Conservation (phyloP, 2,888 invertebrate species). For the Balanococcus diminutus region DNA sequence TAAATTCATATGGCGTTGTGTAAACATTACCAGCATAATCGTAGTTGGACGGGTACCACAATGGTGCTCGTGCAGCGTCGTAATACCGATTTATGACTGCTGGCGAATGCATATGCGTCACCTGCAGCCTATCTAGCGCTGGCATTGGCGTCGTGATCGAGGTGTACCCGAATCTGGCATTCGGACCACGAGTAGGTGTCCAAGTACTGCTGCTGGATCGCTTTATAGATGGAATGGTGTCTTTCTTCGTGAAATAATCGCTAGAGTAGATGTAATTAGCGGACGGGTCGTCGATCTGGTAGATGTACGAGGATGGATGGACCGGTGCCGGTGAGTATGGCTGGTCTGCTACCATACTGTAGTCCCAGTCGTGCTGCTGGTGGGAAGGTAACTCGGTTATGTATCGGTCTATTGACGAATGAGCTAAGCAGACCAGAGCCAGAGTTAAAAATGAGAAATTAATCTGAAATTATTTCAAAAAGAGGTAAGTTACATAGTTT, state of each 20-base stretch:
- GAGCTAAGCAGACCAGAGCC: background rate
- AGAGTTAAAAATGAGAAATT: background rate
- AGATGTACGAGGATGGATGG: background rate
- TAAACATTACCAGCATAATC: slow-evolving; percentile 2
- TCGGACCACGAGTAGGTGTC: background rate
- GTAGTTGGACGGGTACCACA: background rate
- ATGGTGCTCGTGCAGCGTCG: background rate
- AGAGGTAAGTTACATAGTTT: no score
- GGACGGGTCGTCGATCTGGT: slow-evolving; percentile 38
- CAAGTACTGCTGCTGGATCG: background rate
- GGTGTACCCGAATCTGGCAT: background rate
- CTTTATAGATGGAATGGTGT: background rate
- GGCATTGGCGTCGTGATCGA: background rate
- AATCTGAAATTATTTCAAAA: slow-evolving; percentile 3
- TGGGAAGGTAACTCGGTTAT: slow-evolving; percentile 29
- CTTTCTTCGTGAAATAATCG: background rate
- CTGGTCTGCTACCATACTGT: slow-evolving; percentile 41
- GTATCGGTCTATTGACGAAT: slow-evolving; percentile 1
- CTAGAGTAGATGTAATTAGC: slow-evolving; percentile 44
- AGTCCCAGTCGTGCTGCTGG: no score
- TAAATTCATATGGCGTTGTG: slow-evolving; percentile 26
- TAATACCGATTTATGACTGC: background rate
- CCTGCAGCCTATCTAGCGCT: background rate
- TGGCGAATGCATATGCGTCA: background rate
- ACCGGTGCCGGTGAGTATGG: background rate